These are phyloP conservation scores for Eretmocerus hayati DNA, from an alignment of 2,888 invertebrate species.

Conservation along the genomic window DNA sequence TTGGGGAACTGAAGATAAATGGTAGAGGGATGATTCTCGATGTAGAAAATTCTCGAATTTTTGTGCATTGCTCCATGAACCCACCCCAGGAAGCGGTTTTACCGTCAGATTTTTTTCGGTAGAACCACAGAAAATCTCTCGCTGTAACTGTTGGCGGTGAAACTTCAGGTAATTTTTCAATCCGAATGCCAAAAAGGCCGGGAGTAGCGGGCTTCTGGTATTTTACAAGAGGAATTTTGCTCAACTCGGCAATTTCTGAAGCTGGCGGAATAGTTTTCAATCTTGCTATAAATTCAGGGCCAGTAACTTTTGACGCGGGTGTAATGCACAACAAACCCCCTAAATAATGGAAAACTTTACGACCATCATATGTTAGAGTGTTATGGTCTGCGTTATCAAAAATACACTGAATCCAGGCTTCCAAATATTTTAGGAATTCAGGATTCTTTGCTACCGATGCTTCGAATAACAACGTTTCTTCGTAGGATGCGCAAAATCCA, in stretches of 20 bases:
- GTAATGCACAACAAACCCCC: too few species aligned
- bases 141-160: background rate
- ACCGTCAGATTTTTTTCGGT: background rate
- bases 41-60: constrained; percentile 18
- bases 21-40: constrained; percentile 23
- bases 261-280: background rate
- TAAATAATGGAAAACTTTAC: too few species aligned
- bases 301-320: too few species aligned
- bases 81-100: constrained; percentile 4
- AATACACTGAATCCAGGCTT: too few species aligned
- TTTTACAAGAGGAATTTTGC: background rate
- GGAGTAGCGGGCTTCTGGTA: background rate
- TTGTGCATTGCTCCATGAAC: background rate
- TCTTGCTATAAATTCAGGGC: too few species aligned
- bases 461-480: too few species aligned
- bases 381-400: too few species aligned
- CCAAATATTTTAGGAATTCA: too few species aligned
- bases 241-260: background rate
- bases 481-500: too few species aligned
- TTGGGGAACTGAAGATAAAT: constrained; percentile 20
- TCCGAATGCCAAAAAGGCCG: background rate
- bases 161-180: background rate
- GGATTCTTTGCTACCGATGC: too few species aligned
- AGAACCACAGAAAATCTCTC: constrained; percentile 3
- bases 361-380: too few species aligned